Percentiles rank a stretch among this genome's conserved stretches.
These are phyloP conservation scores for Scaptomyza reducta DNA, from an alignment of 2,888 invertebrate species.

Conservation along the genomic window DNA sequence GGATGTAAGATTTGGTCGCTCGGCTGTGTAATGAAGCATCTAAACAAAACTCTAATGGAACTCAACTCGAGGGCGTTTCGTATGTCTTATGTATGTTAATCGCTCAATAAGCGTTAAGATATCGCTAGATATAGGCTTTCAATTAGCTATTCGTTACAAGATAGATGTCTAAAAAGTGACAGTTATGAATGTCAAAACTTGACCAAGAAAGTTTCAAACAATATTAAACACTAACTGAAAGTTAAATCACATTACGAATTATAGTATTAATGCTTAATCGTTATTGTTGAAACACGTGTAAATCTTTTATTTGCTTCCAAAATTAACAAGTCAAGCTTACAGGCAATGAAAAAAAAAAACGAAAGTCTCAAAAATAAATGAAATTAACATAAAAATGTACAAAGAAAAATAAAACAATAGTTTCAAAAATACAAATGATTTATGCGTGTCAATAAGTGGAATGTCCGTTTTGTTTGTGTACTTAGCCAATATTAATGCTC, in stretches of 20 bases:
- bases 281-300: conserved; percentile 38
- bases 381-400: conserved; percentile 38
- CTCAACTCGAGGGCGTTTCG: conserved; percentile 35
- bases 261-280: conserved; percentile 13
- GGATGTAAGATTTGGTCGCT: conserved; percentile 41
- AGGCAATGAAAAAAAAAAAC: conserved; percentile 10
- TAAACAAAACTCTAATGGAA: conserved; percentile 41
- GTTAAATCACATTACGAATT: neutral
- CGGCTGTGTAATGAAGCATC: conserved; percentile 67
- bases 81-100: conserved; percentile 6
- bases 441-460: conserved; percentile 44
- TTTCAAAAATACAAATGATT: conserved; percentile 24
- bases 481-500: conserved; percentile 2
- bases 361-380: conserved; percentile 29
- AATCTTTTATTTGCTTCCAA: conserved; percentile 31
- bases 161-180: conserved; percentile 17
- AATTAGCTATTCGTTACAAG: conserved; percentile 3
- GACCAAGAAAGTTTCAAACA: neutral
- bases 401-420: conserved; percentile 4
- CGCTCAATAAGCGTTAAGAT: conserved; percentile 17
- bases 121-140: conserved; percentile 18
- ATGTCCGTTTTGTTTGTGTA: conserved; percentile 27
- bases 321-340: conserved; percentile 40
- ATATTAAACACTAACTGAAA: neutral
- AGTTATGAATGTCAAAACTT: conserved; percentile 8